Conservation (phyloP, 1,140 invertebrate species). For the Rhopalosiphum maidis region DNA sequence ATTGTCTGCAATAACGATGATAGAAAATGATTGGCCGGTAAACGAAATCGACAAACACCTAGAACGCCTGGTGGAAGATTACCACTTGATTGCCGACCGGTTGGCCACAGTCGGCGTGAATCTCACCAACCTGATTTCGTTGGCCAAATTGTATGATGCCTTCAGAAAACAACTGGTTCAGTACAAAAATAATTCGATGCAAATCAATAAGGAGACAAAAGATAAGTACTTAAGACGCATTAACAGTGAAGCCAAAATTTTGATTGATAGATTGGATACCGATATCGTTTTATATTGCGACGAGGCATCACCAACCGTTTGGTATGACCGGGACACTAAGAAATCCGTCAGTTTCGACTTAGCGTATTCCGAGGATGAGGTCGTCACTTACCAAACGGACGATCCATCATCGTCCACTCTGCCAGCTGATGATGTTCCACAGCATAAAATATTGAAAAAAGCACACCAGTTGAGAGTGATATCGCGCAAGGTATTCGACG, state of each 20-base stretch:
- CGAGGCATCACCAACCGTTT: not conserved
- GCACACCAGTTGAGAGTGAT: not conserved
- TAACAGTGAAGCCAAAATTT: rapidly evolving
- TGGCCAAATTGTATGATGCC: not conserved
- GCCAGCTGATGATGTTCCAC: too few species aligned
- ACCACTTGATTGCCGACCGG: too few species aligned
- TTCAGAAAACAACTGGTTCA: too few species aligned
- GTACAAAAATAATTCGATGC: too few species aligned
- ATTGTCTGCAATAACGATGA: rapidly evolving
- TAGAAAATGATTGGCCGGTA: not conserved
- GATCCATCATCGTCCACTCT: too few species aligned
- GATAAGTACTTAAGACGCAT: not conserved
- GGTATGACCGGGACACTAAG: not conserved
- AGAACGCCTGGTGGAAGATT: not conserved
- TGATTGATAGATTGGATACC: rapidly evolving
- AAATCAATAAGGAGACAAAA: too few species aligned
- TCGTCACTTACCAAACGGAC: rapidly evolving
- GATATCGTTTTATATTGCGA: not conserved
- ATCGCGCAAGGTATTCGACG: not conserved
- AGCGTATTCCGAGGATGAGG: rapidly evolving
- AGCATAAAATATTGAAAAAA: not conserved
- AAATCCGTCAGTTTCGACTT: not conserved
- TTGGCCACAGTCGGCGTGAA: not conserved
- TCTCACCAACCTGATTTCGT: not conserved
- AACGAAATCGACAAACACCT: not conserved